phyloP scores from a whole-genome alignment of 2,888 invertebrate species.

The Zygaena filipendulae region DNA sequence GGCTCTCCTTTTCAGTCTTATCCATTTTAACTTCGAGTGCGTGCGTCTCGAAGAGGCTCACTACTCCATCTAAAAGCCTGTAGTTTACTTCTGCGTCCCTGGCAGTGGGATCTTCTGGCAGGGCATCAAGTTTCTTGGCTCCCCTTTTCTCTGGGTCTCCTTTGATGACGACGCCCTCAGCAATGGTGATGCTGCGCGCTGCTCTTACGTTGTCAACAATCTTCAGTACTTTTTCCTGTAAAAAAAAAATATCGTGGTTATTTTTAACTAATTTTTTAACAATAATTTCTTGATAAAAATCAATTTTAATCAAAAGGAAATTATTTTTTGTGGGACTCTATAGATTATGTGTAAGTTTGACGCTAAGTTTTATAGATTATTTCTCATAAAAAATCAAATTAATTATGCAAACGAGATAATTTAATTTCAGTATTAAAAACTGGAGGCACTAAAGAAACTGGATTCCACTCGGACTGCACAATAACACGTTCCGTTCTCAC shows the following conservation, averaged over 20 bases:
- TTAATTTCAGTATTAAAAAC: too few species aligned
- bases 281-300: too few species aligned
- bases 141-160: conserved; percentile 54
- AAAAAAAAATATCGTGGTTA: conserved; percentile 19
- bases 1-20: conserved; percentile 75
- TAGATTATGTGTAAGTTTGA: too few species aligned
- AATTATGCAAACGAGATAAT: too few species aligned
- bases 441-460: too few species aligned
- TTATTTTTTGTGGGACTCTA: too few species aligned
- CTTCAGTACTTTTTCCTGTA: conserved; percentile 76
- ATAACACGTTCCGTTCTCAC: too few species aligned
- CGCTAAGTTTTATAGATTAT: too few species aligned
- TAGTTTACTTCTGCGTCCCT: conserved; percentile 79
- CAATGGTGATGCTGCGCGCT: conserved; percentile 62
- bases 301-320: too few species aligned
- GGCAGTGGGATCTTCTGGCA: conserved; percentile 78
- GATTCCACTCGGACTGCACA: too few species aligned
- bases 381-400: too few species aligned
- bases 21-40: conserved; percentile 85
- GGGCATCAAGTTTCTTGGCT: conserved; percentile 71
- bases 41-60: conserved; percentile 80
- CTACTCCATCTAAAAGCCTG: conserved; percentile 78
- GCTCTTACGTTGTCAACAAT: conserved; percentile 71
- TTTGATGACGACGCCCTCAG: conserved; percentile 71
- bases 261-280: too few species aligned